These are phyloP conservation scores for Diplogasteroides magnus DNA, from an alignment of 1,140 invertebrate species.

Conservation along the genomic window DNA sequence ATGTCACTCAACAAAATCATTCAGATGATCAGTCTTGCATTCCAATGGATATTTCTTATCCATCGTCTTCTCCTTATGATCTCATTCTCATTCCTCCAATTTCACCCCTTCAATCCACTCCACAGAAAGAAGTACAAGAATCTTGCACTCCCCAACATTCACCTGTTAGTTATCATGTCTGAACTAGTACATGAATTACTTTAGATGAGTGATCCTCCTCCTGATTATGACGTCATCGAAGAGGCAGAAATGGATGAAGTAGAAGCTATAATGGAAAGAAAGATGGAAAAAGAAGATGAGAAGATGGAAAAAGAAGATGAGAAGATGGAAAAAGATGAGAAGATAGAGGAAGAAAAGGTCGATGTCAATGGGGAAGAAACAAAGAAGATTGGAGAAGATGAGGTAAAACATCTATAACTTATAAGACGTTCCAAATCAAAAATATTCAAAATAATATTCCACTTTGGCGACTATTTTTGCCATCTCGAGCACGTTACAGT, in stretches of 20 bases:
- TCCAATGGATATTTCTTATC: no score
- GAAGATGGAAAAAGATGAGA: neutral
- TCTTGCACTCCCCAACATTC: neutral
- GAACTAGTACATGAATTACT: conserved; percentile 2
- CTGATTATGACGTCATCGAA: neutral
- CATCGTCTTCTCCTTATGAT: no score
- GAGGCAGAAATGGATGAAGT: neutral
- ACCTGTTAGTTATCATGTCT: neutral
- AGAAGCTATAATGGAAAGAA: neutral
- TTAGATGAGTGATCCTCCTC: conserved; percentile 16
- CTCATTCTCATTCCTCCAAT: no score
- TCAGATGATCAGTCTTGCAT: no score
- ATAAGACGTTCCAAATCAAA: no score
- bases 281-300: conserved; percentile 11
- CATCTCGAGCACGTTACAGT: no score
- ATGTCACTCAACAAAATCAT: no score
- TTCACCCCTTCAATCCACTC: conserved; percentile 4
- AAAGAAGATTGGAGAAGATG: neutral
- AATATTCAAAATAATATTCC: no score
- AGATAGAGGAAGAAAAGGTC: neutral
- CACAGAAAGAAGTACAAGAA: neutral
- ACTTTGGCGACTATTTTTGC: no score
- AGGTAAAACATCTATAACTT: neutral
- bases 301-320: conserved; percentile 1
- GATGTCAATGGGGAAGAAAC: neutral